Percentiles rank a stretch among this genome's conserved stretches.
phyloP scores from a whole-genome alignment of 2,888 invertebrate species.

The Allophyes oxyacanthae region DNA sequence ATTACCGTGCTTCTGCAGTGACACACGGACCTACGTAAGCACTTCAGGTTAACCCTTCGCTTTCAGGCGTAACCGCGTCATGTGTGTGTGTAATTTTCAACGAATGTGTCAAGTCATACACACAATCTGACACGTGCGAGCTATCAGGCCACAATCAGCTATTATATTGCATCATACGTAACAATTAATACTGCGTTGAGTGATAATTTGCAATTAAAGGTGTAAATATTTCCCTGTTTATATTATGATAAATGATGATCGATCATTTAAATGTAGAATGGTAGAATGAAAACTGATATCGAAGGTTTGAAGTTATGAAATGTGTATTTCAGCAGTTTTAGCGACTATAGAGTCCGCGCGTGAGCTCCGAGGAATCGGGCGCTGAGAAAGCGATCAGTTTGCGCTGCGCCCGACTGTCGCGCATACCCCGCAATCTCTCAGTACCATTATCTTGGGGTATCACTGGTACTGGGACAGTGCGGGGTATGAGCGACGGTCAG shows the following conservation, averaged over 20 bases:
- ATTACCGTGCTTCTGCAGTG: too few relatives aligned
- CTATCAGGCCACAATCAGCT: slow-evolving; percentile 16
- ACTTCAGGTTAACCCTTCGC: neutral
- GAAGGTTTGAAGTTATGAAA: slow-evolving; percentile 5
- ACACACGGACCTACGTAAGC: too few relatives aligned
- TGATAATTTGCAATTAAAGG: slow-evolving; percentile 21
- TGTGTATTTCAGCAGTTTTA: neutral
- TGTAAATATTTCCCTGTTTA: slow-evolving; percentile 35
- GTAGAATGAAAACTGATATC: slow-evolving; percentile 23
- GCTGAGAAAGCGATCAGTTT: too few relatives aligned
- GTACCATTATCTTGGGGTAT: too few relatives aligned
- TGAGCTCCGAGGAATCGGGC: too few relatives aligned
- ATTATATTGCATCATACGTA: slow-evolving; percentile 34
- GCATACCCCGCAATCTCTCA: too few relatives aligned
- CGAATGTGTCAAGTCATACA: slow-evolving; percentile 5
- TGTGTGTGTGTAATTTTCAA: neutral
- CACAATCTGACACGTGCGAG: slow-evolving; percentile 20
- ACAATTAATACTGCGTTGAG: slow-evolving; percentile 18
- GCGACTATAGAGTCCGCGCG: too few relatives aligned
- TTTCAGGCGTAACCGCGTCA: too few relatives aligned
- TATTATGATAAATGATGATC: slow-evolving; percentile 12
- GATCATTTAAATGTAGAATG: slow-evolving; percentile 11
- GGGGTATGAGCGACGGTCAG: too few relatives aligned
- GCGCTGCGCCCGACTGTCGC: too few relatives aligned
- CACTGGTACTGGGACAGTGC: too few relatives aligned